A percentile compares a stretch with the other conserved stretches of the same genome.
These are phyloP conservation scores for Trachythela sp. DNA, from an alignment of 64 coral and sea anemone species.

Conservation along the genomic window DNA sequence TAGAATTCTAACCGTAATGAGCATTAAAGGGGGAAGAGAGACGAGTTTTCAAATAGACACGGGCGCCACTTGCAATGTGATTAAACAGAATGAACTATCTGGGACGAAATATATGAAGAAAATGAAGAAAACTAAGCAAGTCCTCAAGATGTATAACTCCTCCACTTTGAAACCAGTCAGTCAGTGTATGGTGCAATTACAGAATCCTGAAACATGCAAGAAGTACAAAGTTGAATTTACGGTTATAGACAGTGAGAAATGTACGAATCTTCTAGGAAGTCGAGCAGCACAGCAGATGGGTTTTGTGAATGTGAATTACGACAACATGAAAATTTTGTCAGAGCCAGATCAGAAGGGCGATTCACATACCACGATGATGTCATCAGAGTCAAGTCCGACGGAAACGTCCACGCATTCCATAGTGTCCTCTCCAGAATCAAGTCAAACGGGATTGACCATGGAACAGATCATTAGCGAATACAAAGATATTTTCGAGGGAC, in stretches of 20 bases:
- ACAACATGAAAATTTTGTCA: too few relatives aligned
- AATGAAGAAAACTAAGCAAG: conserved; percentile 23
- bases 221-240: conserved; percentile 51
- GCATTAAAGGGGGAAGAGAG: neutral
- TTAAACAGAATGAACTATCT: neutral
- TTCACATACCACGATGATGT: too few relatives aligned
- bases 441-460: conserved; percentile 11
- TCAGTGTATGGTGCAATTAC: conserved; percentile 33
- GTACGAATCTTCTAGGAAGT: conserved; percentile 44
- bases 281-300: conserved; percentile 43
- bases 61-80: conserved; percentile 30
- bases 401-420: neutral
- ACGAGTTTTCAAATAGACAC: conserved; percentile 25
- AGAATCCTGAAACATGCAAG: conserved; percentile 21
- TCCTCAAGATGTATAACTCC: conserved; percentile 49
- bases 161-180: conserved; percentile 35
- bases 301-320: conserved; percentile 24
- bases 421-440: neutral
- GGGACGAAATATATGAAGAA: conserved; percentile 28
- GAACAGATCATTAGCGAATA: conserved; percentile 25
- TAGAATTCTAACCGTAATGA: neutral
- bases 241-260: conserved; percentile 19
- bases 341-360: too few relatives aligned
- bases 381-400: neutral
- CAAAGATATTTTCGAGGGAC: conserved; percentile 34